Evolutionary conservation across 2,797 vertebrate genomes (phyloP).

Genomic region (Rhinophrynus dorsalis): DNA sequence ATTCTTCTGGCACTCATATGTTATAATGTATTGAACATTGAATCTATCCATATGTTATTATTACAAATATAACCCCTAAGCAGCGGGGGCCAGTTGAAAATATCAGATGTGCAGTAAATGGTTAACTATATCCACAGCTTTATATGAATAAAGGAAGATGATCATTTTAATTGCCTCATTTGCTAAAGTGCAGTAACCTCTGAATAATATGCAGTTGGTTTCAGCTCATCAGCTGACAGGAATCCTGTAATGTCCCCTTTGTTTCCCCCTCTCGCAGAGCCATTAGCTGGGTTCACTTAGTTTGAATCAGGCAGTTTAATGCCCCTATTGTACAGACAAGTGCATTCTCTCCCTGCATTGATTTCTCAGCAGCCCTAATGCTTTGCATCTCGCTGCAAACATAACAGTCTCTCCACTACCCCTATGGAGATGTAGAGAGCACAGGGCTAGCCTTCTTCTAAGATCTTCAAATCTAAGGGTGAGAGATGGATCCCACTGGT

Average conservation of each 20-base stretch:
- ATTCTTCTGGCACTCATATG: too few relatives aligned
- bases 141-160: not conserved
- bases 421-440: not conserved
- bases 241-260: not conserved
- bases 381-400: conserved; percentile 13
- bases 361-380: conserved; percentile 25
- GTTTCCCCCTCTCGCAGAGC: conserved; percentile 7
- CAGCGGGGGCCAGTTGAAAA: not conserved
- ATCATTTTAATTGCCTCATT: conserved; percentile 27
- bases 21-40: too few relatives aligned
- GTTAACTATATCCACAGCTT: not conserved
- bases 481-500: not conserved
- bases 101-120: not conserved
- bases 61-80: too few relatives aligned
- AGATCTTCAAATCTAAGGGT: conserved; percentile 4
- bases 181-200: conserved; percentile 5
- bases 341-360: conserved; percentile 11
- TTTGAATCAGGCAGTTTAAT: conserved; percentile 16
- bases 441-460: not conserved
- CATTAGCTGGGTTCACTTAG: conserved; percentile 7
- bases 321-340: conserved; percentile 34
- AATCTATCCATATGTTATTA: too few relatives aligned
- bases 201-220: not conserved
- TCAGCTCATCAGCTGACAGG: conserved; percentile 13
- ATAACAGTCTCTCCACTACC: conserved; percentile 21